Percentiles rank a stretch among this genome's conserved stretches.
Conservation (phyloP, 2,888 invertebrate genomes). For the Andrena dorsata region DNA sequence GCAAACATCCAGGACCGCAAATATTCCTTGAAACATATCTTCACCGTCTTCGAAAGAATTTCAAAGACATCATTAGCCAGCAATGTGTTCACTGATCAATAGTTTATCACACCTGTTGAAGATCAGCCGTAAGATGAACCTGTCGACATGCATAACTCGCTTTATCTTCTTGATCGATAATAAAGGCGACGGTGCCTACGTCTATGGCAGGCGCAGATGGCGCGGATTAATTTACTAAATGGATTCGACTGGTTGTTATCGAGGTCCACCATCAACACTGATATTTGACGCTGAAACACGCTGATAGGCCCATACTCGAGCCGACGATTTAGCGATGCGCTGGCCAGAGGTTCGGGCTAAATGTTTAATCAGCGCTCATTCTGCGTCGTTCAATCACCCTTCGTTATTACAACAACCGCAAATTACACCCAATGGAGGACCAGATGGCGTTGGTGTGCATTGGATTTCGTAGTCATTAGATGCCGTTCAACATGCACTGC, state of each 20-base stretch:
- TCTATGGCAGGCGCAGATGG: not conserved
- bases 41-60: not conserved
- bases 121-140: not conserved
- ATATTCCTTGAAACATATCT: not conserved
- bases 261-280: slow-evolving; percentile 5
- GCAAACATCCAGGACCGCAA: not conserved
- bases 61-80: not conserved
- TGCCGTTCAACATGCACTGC: not conserved
- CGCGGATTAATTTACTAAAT: slow-evolving; percentile 29
- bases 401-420: slow-evolving; percentile 28
- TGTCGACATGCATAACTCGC: not conserved
- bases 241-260: slow-evolving; percentile 12
- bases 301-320: not conserved
- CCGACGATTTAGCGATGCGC: slow-evolving; percentile 24
- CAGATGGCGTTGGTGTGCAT: not conserved
- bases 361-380: slow-evolving; percentile 60
- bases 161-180: slow-evolving; percentile 1
- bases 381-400: slow-evolving; percentile 40
- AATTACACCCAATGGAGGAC: not conserved
- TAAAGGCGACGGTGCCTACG: not conserved
- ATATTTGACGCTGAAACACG: not conserved
- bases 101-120: not conserved
- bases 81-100: not conserved
- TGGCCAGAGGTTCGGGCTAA: slow-evolving; percentile 11
- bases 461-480: not conserved